phyloP scores from a whole-genome alignment of 2,113 vertebrate genomes.

The Gymnorhina tibicen region DNA sequence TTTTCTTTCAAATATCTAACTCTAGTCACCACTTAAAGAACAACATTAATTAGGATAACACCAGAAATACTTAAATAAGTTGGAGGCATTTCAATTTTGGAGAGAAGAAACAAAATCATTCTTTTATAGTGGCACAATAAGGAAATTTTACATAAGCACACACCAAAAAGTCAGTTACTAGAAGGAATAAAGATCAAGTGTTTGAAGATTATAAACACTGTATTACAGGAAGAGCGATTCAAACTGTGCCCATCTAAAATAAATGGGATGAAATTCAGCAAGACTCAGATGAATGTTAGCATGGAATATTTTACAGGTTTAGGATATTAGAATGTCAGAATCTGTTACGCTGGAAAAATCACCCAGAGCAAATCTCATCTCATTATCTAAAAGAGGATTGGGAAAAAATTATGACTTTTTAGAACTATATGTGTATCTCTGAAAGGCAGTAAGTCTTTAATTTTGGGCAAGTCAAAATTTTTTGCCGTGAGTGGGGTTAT shows the following conservation, averaged over 20 bases:
- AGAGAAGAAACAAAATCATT: neutral
- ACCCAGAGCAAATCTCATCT: neutral
- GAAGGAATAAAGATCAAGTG: neutral
- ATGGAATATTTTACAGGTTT: neutral
- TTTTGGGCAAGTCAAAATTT: neutral
- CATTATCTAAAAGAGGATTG: neutral
- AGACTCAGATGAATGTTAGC: neutral
- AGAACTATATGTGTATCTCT: neutral
- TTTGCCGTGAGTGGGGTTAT: neutral
- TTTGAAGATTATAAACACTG: neutral
- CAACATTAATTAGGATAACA: neutral
- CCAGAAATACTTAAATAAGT: neutral
- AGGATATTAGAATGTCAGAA: neutral
- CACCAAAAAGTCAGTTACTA: neutral
- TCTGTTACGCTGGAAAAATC: neutral
- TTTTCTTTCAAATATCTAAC: neutral
- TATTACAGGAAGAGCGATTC: neutral
- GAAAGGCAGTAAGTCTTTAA: neutral
- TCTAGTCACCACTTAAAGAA: neutral
- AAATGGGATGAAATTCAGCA: neutral
- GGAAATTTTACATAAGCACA: neutral
- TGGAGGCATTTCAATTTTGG: neutral
- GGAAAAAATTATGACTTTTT: neutral
- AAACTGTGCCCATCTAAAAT: neutral
- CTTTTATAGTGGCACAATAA: neutral